Evolutionary conservation across 2,888 invertebrate genomes (phyloP), one percentile per base, ranked within the genome.

Genomic region (Hylaea fasciaria): DNA sequence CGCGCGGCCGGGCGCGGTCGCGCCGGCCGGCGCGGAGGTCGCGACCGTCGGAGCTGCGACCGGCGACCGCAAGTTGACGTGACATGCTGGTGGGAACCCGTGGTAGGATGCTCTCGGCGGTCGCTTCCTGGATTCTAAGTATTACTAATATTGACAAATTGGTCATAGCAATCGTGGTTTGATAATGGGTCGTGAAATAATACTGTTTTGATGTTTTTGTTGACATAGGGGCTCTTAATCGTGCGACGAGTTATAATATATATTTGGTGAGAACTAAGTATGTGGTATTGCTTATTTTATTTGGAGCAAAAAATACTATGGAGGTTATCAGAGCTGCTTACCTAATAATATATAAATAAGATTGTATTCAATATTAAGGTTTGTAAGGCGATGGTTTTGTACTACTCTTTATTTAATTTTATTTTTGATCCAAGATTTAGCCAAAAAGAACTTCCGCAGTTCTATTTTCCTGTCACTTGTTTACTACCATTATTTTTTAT

Each of bases 71-170:
- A 62, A 45, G 47, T 1, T 22, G 76, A 87, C 87, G 87, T 86
- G 87, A 84, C 85, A 75, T 74, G 71, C 69, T 74, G 77, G 72
- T 85, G 71, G 85, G 82, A 85, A 86, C 77, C 69, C 61, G 64
- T 66, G 71, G 66, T 70, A 72, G 72, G 72, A 70, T 73, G 72
- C 74, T 72, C 72, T 72, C 72, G 70, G 70, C 73, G 74, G 80
- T 80, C 64, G 66, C 74, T 86, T 86, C 85, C 85, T 82, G 80
- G 53, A 52, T 63, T 60, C 54, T 57, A 22, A 22, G 3, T 22
- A 62, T 59, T 13, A 35, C 45, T 59, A 45, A 49, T 65, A 53
- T 56, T 48, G 45, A 44, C 50, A 51, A 62, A 64, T 57, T 52
- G 47, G 49, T 53, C n/a, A 11, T 41, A 32, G n/a, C 17, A 48